phyloP scores from a whole-genome alignment of 2,113 vertebrate species.

The Scomber scombrus region DNA sequence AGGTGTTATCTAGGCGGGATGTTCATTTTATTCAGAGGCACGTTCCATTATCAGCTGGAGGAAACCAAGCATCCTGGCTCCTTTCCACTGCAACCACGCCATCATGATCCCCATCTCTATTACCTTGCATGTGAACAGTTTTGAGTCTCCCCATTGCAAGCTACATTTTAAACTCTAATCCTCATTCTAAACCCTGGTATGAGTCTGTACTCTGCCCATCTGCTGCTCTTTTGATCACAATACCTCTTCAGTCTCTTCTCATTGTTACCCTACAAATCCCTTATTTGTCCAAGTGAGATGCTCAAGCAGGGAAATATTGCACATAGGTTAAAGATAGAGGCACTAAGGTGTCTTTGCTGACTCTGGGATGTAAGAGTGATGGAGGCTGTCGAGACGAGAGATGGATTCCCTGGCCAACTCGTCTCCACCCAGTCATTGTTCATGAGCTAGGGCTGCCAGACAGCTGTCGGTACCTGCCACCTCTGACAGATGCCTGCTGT shows the following conservation, averaged over 20 bases:
- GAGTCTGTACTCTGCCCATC: slow-evolving; percentile 18
- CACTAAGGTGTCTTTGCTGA: slow-evolving; percentile 51
- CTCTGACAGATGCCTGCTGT: slow-evolving; percentile 75
- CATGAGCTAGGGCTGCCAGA: slow-evolving; percentile 71
- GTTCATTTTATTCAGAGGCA: slow-evolving; percentile 75
- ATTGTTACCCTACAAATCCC: slow-evolving; percentile 14
- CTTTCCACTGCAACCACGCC: slow-evolving; percentile 29
- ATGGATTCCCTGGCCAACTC: slow-evolving; percentile 69
- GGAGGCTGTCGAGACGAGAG: slow-evolving; percentile 64
- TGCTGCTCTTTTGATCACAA: slow-evolving; percentile 41
- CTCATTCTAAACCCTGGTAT: slow-evolving; percentile 10
- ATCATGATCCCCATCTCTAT: slow-evolving; percentile 46
- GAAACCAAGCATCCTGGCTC: slow-evolving; percentile 31
- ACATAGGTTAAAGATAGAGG: slow-evolving; percentile 45
- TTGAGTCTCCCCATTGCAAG: slow-evolving; percentile 6
- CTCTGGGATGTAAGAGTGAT: slow-evolving; percentile 62
- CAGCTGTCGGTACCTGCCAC: slow-evolving; percentile 75
- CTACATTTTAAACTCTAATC: slow-evolving; percentile 7
- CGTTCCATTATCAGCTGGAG: slow-evolving; percentile 58
- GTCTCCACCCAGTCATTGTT: slow-evolving; percentile 75
- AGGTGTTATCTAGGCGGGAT: slow-evolving; percentile 68
- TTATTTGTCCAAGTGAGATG: slow-evolving; percentile 18
- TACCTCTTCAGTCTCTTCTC: slow-evolving; percentile 13
- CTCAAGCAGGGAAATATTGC: slow-evolving; percentile 40
- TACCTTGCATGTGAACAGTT: slow-evolving; percentile 31